Percentiles rank a stretch among this genome's conserved stretches.
Conservation (phyloP, 1,140 invertebrate genomes). For the Sycobia sp. region DNA sequence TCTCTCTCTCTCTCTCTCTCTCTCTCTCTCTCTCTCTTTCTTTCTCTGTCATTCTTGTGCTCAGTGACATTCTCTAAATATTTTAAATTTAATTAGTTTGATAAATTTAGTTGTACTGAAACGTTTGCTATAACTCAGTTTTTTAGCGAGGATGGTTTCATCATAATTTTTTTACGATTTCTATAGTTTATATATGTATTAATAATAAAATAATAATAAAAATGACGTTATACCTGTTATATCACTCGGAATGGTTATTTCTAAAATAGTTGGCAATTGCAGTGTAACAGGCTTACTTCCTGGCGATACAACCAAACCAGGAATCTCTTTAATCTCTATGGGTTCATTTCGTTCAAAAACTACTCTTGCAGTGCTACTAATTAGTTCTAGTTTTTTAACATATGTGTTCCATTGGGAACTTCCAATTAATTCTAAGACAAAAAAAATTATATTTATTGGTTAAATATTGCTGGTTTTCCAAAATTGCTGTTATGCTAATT, state of each 20-base stretch:
- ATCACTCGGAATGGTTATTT: slow-evolving; percentile 39
- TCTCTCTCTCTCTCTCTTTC: no score
- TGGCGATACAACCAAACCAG: slow-evolving; percentile 46
- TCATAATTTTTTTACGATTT: no score
- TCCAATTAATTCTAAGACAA: slow-evolving; percentile 45
- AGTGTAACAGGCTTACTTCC: slow-evolving; percentile 43
- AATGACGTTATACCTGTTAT: slow-evolving; percentile 37
- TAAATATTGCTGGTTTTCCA: background rate
- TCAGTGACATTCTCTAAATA: no score
- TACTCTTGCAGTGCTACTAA: slow-evolving; percentile 50
- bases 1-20: no score
- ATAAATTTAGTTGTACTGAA: no score
- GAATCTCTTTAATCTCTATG: slow-evolving; percentile 46
- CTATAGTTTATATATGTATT: no score
- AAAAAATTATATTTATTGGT: no score
- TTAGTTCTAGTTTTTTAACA: slow-evolving; percentile 51
- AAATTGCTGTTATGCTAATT: background rate
- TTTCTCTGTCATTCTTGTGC: no score
- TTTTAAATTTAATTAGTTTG: no score
- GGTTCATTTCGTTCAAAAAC: slow-evolving; percentile 43
- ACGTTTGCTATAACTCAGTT: no score
- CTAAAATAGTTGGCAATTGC: slow-evolving; percentile 41
- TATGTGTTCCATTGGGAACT: slow-evolving; percentile 55
- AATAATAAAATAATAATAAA: no score
- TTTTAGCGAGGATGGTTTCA: no score